phyloP scores from a whole-genome alignment of 2,888 invertebrate species.

The Chrysolina americana region DNA sequence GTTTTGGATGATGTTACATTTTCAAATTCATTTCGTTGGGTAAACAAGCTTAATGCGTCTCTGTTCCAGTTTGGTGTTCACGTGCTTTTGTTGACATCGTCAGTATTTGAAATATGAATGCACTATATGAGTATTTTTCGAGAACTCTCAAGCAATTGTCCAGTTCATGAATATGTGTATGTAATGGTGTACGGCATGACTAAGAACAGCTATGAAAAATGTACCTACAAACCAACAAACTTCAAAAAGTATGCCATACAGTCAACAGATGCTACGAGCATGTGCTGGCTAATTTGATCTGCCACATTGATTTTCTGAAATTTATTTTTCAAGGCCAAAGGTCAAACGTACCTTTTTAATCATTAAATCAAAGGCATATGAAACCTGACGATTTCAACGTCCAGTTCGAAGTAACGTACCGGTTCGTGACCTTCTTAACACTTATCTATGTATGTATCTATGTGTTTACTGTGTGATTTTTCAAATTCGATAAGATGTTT shows the following conservation, averaged over 20 bases:
- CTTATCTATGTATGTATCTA: constrained; percentile 5
- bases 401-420: constrained; percentile 3
- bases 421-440: constrained; percentile 9
- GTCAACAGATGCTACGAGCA: constrained; percentile 10
- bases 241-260: neutral
- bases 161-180: too few relatives aligned
- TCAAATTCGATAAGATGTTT: neutral
- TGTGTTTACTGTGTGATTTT: neutral
- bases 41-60: too few relatives aligned
- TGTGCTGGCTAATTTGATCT: constrained; percentile 4
- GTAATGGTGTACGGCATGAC: neutral
- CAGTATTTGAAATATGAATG: too few relatives aligned
- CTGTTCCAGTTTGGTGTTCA: too few relatives aligned
- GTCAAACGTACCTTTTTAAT: constrained; percentile 7
- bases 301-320: constrained; percentile 11
- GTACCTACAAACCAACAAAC: neutral
- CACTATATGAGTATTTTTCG: too few relatives aligned
- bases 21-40: too few relatives aligned
- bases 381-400: constrained; percentile 1
- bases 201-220: neutral
- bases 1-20: too few relatives aligned
- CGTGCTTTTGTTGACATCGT: too few relatives aligned
- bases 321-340: constrained; percentile 5
- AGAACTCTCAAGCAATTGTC: too few relatives aligned
- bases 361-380: constrained; percentile 15